Base-by-base conservation (phyloP, 2,113 vertebrate genomes). In the Notechis scutatus region DNA sequence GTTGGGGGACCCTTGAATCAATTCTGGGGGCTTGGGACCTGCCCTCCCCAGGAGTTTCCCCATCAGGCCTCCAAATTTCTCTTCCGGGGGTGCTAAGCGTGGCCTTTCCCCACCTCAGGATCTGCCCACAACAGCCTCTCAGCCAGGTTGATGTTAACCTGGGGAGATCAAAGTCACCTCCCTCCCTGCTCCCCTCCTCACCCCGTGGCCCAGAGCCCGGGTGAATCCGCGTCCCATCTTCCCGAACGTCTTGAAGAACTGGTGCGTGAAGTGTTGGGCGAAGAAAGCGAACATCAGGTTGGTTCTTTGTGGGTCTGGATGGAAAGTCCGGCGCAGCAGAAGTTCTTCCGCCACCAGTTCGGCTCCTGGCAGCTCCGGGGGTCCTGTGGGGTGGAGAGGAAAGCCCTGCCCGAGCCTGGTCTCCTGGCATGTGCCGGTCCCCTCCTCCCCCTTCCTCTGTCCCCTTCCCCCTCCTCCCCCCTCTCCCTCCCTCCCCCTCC, bases 241-340 rank as follows among this genome's bases (percentile, higher is more conserved):
- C 91, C 98, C 98, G 0, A 98, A 97, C 0, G 98, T 99, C 97
- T 98, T 99, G 96, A 99, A 99, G 96, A 99, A 99, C 97, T 99
- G 99, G 95, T 99, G 99, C 0, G 99, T 99, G 96, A 99, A 99
- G 93, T 99, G 99, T 95, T 99, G 99, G 87, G 99, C 99, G 8
- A 99, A 99, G 97, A 99, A 99, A 92, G 98, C 98, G 92, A 99
- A 99, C 98, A 99, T 98, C 95, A 99, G 69, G 95, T 99, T 99
- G 94, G 98, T 96, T 91, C 98, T 98, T 93, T 97, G 98, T 0
- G 99, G 99, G 81, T 99, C 98, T 0, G 98, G 98, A n/a, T 98
- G 97, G 88, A 99, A 99, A 59, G 94, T 97, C 55, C 92, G 96
- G 88, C 99, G 98, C 95, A 97, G 97, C 57, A 99, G 96, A 94